phyloP scores from a whole-genome alignment of 2,888 invertebrate species.

The Aquatica leii region DNA sequence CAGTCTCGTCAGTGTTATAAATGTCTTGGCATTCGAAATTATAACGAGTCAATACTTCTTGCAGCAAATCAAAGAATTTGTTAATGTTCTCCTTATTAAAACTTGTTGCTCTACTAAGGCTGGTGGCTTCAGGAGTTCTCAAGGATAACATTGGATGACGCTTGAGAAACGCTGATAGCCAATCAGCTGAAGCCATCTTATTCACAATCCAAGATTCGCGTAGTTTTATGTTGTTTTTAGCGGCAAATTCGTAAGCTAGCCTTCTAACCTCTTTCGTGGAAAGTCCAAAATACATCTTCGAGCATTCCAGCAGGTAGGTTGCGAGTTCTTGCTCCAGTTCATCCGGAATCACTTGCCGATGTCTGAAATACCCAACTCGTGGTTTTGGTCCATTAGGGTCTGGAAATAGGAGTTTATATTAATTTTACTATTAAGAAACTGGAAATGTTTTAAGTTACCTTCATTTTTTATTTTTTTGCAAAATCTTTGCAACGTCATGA shows the following conservation, averaged over 20 bases:
- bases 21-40: slow-evolving; percentile 45
- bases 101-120: slow-evolving; percentile 43
- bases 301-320: not conserved
- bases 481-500: not conserved
- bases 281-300: slow-evolving; percentile 32
- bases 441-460: too few relatives aligned
- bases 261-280: slow-evolving; percentile 36
- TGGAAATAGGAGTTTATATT: too few relatives aligned
- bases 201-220: slow-evolving; percentile 39
- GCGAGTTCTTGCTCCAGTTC: not conserved
- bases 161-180: slow-evolving; percentile 45
- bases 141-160: slow-evolving; percentile 41
- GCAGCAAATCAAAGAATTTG: not conserved
- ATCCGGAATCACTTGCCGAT: slow-evolving; percentile 5
- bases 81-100: slow-evolving; percentile 46
- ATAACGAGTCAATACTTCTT: not conserved
- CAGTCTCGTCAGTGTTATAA: slow-evolving; percentile 56
- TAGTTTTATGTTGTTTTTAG: slow-evolving; percentile 28
- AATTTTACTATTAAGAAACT: too few relatives aligned
- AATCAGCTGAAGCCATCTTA: slow-evolving; percentile 44
- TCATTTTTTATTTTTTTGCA: not conserved
- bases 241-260: slow-evolving; percentile 43
- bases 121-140: slow-evolving; percentile 46
- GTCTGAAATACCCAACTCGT: not conserved
- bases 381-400: too few relatives aligned